phyloP scores from a whole-genome alignment of 1,140 invertebrate genomes.

The Hydropsyche tenuis region DNA sequence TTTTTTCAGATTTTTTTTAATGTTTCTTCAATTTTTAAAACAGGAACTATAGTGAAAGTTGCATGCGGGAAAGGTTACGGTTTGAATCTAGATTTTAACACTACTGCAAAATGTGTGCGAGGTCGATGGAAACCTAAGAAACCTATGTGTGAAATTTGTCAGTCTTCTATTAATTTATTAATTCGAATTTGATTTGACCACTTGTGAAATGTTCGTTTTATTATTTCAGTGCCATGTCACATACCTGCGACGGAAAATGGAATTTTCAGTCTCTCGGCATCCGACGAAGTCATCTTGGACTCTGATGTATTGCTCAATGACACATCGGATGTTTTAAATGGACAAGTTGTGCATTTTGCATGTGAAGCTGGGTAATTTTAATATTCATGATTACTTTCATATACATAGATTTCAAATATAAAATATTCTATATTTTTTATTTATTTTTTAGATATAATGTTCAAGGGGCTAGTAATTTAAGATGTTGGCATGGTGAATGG shows the following conservation, averaged over 20 bases:
- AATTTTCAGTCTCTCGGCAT: slow-evolving; percentile 65
- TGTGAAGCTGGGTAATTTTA: slow-evolving; percentile 66
- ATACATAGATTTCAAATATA: neutral
- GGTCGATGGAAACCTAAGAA: slow-evolving; percentile 83
- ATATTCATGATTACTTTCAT: neutral
- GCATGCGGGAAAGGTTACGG: slow-evolving; percentile 78
- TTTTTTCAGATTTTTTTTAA: no score
- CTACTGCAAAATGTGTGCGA: slow-evolving; percentile 77
- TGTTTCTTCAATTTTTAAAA: slow-evolving; percentile 50
- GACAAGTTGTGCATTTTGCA: slow-evolving; percentile 69
- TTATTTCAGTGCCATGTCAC: slow-evolving; percentile 69
- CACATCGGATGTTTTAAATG: slow-evolving; percentile 66
- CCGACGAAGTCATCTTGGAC: slow-evolving; percentile 55
- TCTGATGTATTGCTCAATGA: slow-evolving; percentile 62
- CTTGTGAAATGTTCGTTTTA: slow-evolving; percentile 19
- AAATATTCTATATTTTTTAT: neutral
- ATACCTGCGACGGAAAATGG: slow-evolving; percentile 70
- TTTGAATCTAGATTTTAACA: slow-evolving; percentile 74
- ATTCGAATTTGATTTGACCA: neutral
- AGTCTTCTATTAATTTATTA: slow-evolving; percentile 52
- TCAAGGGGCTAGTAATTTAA: slow-evolving; percentile 72
- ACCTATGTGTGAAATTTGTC: slow-evolving; percentile 77
- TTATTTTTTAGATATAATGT: slow-evolving; percentile 63
- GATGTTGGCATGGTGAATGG: slow-evolving; percentile 82
- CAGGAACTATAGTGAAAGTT: slow-evolving; percentile 73